These are phyloP conservation scores for Spicauda simplicius DNA, from an alignment of 2,888 invertebrate genomes.

Conservation along the genomic window DNA sequence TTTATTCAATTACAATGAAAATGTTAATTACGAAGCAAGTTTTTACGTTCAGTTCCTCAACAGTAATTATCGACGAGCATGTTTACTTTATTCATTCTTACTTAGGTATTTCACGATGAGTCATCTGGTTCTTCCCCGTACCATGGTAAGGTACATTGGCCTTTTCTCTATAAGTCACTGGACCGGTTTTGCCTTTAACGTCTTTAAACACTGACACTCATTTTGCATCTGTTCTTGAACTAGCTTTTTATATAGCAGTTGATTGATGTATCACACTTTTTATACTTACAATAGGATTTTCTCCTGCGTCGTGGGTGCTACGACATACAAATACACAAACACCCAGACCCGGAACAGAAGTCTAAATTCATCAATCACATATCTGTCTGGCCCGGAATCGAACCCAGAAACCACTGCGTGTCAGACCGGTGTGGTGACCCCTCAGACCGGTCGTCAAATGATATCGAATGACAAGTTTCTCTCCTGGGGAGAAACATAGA, in stretches of 20 bases:
- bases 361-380: too few relatives aligned
- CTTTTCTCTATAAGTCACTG: neutral
- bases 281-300: too few relatives aligned
- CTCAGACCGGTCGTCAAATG: too few relatives aligned
- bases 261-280: too few relatives aligned
- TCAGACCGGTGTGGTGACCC: too few relatives aligned
- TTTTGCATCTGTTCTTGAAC: neutral
- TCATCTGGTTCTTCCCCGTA: conserved; percentile 21
- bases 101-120: neutral
- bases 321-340: too few relatives aligned
- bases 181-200: conserved; percentile 13
- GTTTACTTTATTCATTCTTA: neutral
- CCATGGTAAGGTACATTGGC: conserved; percentile 5
- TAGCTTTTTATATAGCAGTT: too few relatives aligned
- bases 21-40: neutral
- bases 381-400: too few relatives aligned
- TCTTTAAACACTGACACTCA: conserved; percentile 8
- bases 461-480: neutral
- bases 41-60: neutral
- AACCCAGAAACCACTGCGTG: too few relatives aligned
- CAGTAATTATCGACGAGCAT: neutral
- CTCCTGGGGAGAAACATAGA: too few relatives aligned
- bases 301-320: too few relatives aligned
- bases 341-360: too few relatives aligned
- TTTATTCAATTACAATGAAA: neutral